Evolutionary conservation across 1,140 invertebrate genomes (phyloP).

Genomic region (Aphelenchoides fujianensis): DNA sequence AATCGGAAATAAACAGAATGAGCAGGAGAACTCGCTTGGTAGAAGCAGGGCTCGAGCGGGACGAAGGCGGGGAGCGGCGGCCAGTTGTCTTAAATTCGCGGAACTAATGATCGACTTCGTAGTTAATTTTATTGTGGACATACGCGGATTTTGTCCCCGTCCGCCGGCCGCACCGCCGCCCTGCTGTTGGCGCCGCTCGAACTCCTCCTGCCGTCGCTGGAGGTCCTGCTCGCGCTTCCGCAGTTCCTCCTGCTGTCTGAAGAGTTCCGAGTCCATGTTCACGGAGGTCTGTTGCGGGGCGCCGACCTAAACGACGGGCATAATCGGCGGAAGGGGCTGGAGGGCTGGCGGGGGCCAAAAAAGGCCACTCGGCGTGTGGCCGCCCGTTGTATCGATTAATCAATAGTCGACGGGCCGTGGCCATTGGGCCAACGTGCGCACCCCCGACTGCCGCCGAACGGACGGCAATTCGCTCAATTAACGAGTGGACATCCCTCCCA

Average conservation of each 20-base stretch:
- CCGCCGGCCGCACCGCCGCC: conserved; percentile 21
- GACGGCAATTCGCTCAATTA: conserved; percentile 3
- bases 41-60: conserved; percentile 90
- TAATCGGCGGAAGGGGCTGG: conserved; percentile 22
- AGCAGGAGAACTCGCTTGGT: conserved; percentile 68
- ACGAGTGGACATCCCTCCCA: neutral
- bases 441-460: neutral
- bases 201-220: conserved; percentile 56
- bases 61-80: conserved; percentile 89
- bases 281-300: conserved; percentile 24
- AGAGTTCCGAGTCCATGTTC: conserved; percentile 47
- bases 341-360: neutral
- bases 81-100: too few species aligned
- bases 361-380: neutral
- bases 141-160: conserved; percentile 66
- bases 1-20: neutral
- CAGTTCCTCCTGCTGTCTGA: conserved; percentile 61
- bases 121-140: too few species aligned
- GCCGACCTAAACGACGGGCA: conserved; percentile 10
- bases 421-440: neutral
- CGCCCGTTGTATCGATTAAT: conserved; percentile 24
- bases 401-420: neutral
- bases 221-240: conserved; percentile 56
- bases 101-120: too few species aligned
- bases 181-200: conserved; percentile 48